Evolutionary conservation across 2,888 invertebrate species (phyloP), one percentile per base, ranked within the genome.

Genomic region (Dichetophora obliterata): DNA sequence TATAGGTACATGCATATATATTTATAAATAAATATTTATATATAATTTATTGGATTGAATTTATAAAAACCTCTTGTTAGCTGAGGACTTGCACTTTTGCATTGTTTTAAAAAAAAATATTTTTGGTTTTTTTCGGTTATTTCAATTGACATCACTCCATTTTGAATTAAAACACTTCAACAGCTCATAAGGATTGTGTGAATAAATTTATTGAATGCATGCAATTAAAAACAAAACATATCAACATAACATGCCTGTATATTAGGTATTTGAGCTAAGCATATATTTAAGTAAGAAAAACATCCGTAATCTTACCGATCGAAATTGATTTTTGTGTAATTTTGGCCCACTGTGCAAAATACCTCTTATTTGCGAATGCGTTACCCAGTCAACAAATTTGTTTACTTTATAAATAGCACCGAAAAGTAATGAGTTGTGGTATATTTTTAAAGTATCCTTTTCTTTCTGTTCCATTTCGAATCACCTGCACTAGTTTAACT

Each of bases 51-150:
- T 43, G 43, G 43, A 43, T 43, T 43, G 43, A 43, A 43, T 14
- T 43, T 43, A 43, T 43, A 43, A 43, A 11, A 43, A 43, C 11
- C 43, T 31, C 24, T 80, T 81, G 85, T 86, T 85, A 86, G 85
- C 86, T 86, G 91, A 85, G 91, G 91, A 91, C 86, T 91, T 91
- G 91, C 85, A 83, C 82, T 75, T 78, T 71, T 34, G 71, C 75
- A 71, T 75, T 70, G n/a, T 24, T 43, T 43, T 11, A 43, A 14
- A 43, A 43, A 43, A 11, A 43, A 8, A 8, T 37, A 43, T 43
- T 43, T 37, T 43, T 6, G 3, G 24, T 66, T 76, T 72, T 75
- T 27, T 37, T 43, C 72, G 77, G 57, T 54, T 54, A 43, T 31
- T 66, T 37, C 63, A n/a, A 63, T 63, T 27, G 9, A 61, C 14